These are phyloP conservation scores for Schizothorax lantsangensis DNA, from an alignment of 2,797 vertebrate genomes.

Conservation along the genomic window DNA sequence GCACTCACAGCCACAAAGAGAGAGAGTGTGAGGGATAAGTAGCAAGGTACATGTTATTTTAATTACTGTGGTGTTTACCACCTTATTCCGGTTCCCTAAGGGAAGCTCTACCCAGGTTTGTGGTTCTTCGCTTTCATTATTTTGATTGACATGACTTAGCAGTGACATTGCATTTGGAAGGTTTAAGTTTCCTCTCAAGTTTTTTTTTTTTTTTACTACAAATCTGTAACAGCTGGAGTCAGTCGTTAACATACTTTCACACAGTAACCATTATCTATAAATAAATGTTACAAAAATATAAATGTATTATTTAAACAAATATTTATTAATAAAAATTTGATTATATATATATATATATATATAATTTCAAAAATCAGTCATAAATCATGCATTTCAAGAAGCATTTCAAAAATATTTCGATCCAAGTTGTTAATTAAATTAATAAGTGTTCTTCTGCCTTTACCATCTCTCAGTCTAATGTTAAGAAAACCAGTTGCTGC, in stretches of 20 bases:
- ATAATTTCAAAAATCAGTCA: not conserved
- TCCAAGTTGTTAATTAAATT: not conserved
- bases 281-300: not conserved
- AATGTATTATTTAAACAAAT: not conserved
- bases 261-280: not conserved
- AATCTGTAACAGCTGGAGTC: constrained; percentile 26
- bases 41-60: constrained; percentile 48
- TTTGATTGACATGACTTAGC: constrained; percentile 44
- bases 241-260: not conserved
- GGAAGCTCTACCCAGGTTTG: constrained; percentile 35
- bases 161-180: constrained; percentile 27
- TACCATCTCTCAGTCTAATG: constrained; percentile 2
- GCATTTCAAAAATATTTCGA: not conserved
- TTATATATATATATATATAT: no score
- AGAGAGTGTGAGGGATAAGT: constrained; percentile 36
- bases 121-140: constrained; percentile 27
- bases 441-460: not conserved
- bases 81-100: constrained; percentile 30
- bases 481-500: constrained; percentile 29
- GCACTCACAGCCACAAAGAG: constrained; percentile 25
- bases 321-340: not conserved
- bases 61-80: constrained; percentile 51
- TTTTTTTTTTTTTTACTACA: not conserved
- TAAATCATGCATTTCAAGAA: not conserved
- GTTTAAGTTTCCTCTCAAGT: constrained; percentile 1